These are phyloP conservation scores for Chironomus tentans DNA, from an alignment of 2,888 invertebrate genomes.

Conservation along the genomic window DNA sequence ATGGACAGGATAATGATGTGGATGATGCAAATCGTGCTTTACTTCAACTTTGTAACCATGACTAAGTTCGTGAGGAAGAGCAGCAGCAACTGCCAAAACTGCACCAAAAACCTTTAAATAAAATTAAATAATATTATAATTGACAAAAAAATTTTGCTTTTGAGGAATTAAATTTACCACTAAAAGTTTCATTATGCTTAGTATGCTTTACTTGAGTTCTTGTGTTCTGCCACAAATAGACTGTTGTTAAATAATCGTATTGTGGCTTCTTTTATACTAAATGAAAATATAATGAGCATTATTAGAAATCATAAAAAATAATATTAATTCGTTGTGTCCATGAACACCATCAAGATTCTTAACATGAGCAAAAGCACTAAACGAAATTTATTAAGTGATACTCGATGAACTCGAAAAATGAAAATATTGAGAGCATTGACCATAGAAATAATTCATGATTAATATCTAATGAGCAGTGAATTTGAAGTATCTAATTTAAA, in stretches of 20 bases:
- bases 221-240: not conserved
- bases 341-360: not conserved
- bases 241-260: not conserved
- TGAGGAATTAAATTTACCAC: not conserved
- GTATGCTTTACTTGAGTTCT: not conserved
- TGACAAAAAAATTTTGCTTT: not conserved
- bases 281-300: not conserved
- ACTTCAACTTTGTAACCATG: conserved; percentile 1
- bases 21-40: not conserved
- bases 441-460: too few relatives aligned
- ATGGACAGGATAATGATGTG: not conserved
- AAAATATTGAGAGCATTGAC: too few relatives aligned
- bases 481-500: too few relatives aligned
- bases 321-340: not conserved
- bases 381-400: too few relatives aligned
- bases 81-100: not conserved
- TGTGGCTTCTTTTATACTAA: conserved; percentile 3
- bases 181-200: not conserved
- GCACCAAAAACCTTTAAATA: not conserved
- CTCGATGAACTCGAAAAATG: too few relatives aligned
- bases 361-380: not conserved
- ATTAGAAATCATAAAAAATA: not conserved
- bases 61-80: not conserved
- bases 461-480: too few relatives aligned
- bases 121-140: not conserved